Conservation (phyloP, 2,797 vertebrate genomes). For the Rousettus madagascariensis region DNA sequence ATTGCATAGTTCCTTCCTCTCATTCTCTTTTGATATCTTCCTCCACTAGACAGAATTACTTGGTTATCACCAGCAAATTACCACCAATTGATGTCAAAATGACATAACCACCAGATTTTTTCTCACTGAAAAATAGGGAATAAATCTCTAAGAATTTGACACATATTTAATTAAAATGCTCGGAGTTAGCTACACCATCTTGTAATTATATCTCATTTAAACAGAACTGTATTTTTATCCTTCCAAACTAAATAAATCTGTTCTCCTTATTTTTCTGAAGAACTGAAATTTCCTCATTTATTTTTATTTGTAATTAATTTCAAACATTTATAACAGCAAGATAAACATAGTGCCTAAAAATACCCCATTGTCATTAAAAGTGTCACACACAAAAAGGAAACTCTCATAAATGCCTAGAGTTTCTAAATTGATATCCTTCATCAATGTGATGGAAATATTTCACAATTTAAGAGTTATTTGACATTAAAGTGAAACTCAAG, state of each 20-base stretch:
- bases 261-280: background rate
- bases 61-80: background rate
- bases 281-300: background rate
- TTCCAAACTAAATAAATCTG: background rate
- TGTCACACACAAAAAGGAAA: background rate
- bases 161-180: background rate
- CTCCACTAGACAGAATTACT: background rate
- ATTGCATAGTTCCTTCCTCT: background rate
- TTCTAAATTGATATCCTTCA: background rate
- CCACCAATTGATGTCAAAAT: slow-evolving; percentile 1
- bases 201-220: background rate
- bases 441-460: background rate
- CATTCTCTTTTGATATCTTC: background rate
- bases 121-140: background rate
- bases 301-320: background rate
- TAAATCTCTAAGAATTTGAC: background rate
- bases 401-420: background rate
- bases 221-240: background rate
- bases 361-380: background rate
- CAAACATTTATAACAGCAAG: background rate
- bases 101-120: slow-evolving; percentile 11
- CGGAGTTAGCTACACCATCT: background rate
- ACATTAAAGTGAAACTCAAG: background rate
- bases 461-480: background rate
- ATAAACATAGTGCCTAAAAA: background rate